Base-by-base conservation (phyloP, 2,113 vertebrate species). In the Salvelinus sp. region DNA sequence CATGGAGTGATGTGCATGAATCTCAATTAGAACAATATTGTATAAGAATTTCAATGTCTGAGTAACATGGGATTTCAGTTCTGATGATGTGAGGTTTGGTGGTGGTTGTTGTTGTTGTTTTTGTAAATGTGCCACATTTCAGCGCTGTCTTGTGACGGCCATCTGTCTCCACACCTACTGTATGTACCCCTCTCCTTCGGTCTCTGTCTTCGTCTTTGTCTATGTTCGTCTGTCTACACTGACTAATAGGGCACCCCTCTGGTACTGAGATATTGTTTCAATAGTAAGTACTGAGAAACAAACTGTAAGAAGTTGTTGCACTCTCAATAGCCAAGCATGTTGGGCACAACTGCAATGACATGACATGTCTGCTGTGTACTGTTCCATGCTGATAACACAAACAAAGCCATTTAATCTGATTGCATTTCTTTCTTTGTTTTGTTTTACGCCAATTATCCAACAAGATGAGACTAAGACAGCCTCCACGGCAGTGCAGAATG, bases 231-330 rank as follows among this genome's bases (percentile, higher is more conserved):
- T 83, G 85, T 44, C 38, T 44, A 10, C 89, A 92, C 88, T 94
- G 89, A 81, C 70, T 85, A 74, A 73, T 93, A 96, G 95, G 94
- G 93, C 90, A 93, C 92, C 88, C 88, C 88, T 94, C 94, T 86
- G 93, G 85, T 89, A 92, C 92, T 93, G 93, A 95, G 92, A 94
- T 89, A 93, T 94, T 95, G 91, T 95, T 91, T 88, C 91, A 87
- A 92, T 97, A 96, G 94, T 96, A 96, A 97, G 94, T 96, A 96
- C 90, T 90, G 93, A 94, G 87, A 93, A 89, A 83, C 85, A 68
- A 66, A 28, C 66, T n/a, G 23, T 72, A 70, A 71, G 74, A 76
- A 14, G 50, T 22, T 63, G 58, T 74, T 72, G 75, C 79, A 72
- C 71, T 83, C 76, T 86, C 74, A 81, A 76, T 10, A 38, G 76